Evolutionary conservation across 2,797 vertebrate genomes (phyloP).

Genomic region (Phoebastria nigripes): DNA sequence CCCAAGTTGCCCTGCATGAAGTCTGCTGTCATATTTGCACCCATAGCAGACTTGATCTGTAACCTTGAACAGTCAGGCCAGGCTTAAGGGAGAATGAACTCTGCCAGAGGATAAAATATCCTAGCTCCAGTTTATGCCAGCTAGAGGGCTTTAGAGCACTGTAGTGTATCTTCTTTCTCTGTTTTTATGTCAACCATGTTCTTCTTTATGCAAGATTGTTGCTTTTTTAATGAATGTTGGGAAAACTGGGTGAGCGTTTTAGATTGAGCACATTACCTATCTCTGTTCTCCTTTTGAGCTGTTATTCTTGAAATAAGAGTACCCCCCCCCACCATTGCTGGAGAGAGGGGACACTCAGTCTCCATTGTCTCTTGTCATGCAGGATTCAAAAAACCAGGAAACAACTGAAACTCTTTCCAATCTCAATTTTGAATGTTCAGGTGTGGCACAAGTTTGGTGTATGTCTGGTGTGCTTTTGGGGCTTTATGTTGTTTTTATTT

Average conservation of each 20-base stretch:
- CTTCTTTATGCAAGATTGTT: neutral
- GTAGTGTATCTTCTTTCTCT: neutral
- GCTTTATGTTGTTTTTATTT: fast-evolving
- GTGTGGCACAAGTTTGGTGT: neutral
- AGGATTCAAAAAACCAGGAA: neutral
- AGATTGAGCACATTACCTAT: neutral
- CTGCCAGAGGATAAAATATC: neutral
- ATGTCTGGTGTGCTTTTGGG: neutral
- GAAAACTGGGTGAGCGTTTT: neutral
- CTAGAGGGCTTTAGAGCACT: neutral
- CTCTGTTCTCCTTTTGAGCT: neutral
- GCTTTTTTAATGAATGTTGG: neutral
- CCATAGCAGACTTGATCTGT: neutral
- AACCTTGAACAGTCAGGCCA: neutral
- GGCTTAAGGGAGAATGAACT: neutral
- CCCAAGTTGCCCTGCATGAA: neutral
- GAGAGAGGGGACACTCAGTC: neutral
- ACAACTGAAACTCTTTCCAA: neutral
- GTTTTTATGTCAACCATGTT: neutral
- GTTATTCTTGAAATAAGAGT: neutral
- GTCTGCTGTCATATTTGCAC: neutral
- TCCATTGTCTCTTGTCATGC: neutral
- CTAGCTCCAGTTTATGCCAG: neutral
- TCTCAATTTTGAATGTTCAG: neutral
- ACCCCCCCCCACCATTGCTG: neutral